Conservation (phyloP, 2,113 vertebrate species). For the Boulengerochromis microlepis region DNA sequence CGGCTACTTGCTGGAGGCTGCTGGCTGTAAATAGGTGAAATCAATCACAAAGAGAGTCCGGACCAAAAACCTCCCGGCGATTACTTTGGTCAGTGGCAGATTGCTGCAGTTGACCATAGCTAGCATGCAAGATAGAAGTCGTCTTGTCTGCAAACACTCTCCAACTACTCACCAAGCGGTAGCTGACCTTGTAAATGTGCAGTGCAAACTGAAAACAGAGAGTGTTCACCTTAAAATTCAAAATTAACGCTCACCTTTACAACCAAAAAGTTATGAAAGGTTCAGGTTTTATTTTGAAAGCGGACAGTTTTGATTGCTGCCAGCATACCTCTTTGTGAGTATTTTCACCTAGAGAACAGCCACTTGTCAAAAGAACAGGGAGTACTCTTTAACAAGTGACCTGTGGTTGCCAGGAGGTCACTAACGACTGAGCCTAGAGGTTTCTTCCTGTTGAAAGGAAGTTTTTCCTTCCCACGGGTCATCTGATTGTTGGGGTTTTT, state of each 20-base stretch:
- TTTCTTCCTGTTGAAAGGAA: background rate
- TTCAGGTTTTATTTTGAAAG: background rate
- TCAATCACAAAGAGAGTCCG: background rate
- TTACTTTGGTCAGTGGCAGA: background rate
- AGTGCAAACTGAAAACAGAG: background rate
- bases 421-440: background rate
- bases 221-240: background rate
- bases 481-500: background rate
- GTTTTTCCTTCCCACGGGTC: background rate
- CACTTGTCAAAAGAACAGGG: background rate
- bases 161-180: background rate
- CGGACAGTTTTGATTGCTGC: too few relatives aligned
- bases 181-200: background rate
- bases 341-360: background rate
- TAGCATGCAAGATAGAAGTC: background rate
- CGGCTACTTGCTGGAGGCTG: background rate
- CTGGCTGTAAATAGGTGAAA: background rate
- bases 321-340: too few relatives aligned
- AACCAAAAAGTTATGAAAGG: background rate
- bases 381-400: background rate
- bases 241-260: background rate
- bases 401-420: background rate
- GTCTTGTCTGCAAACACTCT: background rate
- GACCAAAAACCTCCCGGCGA: background rate
- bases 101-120: background rate